These are phyloP conservation scores for Hymenochirus boettgeri DNA, from an alignment of 2,113 vertebrate genomes.

Conservation along the genomic window DNA sequence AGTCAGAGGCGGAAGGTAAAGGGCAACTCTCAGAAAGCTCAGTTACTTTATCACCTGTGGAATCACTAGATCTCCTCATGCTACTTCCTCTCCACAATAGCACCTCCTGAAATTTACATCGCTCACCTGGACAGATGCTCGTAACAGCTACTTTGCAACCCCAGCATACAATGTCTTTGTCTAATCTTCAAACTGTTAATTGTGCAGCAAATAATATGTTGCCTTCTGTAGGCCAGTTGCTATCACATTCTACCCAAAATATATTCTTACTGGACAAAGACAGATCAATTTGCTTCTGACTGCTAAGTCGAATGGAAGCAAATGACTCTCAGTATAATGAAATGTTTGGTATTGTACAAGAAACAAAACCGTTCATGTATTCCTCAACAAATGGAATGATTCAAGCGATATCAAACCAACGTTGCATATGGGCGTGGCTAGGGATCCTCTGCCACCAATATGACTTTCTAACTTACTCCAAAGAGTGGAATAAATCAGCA, in stretches of 20 bases:
- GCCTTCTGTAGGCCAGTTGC: conserved; percentile 86
- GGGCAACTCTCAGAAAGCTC: conserved; percentile 84
- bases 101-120: conserved; percentile 59
- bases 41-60: conserved; percentile 85
- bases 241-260: conserved; percentile 66
- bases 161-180: conserved; percentile 58
- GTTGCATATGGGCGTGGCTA: conserved; percentile 59
- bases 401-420: conserved; percentile 67
- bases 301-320: conserved; percentile 74
- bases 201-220: conserved; percentile 68
- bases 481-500: conserved; percentile 72
- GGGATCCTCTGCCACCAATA: conserved; percentile 83
- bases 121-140: conserved; percentile 59
- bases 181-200: conserved; percentile 60
- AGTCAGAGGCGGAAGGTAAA: conserved; percentile 66
- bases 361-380: conserved; percentile 62
- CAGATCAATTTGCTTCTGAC: conserved; percentile 52
- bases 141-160: conserved; percentile 45
- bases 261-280: conserved; percentile 50
- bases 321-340: conserved; percentile 74
- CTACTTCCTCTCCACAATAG: conserved; percentile 73
- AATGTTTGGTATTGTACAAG: conserved; percentile 78
- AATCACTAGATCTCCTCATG: conserved; percentile 87
- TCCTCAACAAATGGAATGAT: conserved; percentile 57
- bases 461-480: conserved; percentile 93